Percentiles rank a stretch among this genome's conserved stretches.
Evolutionary conservation across 1,140 invertebrate species (phyloP).

Genomic region (Sitophilus oryzae): DNA sequence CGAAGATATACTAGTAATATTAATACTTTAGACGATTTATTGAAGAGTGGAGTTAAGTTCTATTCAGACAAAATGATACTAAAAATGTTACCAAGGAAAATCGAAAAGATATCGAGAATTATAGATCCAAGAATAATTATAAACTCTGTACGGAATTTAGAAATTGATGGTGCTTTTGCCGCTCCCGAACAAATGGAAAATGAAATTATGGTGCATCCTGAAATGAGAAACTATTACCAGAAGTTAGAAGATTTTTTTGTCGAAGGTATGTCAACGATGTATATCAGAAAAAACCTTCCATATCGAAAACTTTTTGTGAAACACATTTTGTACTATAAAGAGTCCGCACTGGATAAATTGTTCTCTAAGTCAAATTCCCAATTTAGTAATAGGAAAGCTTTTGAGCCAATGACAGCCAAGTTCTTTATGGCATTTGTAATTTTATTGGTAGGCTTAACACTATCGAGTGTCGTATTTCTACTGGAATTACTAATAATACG

Average conservation of each 20-base stretch:
- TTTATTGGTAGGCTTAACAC: no score
- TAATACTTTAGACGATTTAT: neutral
- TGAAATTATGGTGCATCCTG: neutral
- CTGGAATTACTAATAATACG: no score
- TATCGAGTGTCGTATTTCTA: no score
- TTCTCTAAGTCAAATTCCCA: no score
- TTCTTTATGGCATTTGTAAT: no score
- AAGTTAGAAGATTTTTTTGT: neutral
- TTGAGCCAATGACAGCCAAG: no score
- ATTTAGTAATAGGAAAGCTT: no score
- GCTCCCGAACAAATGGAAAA: neutral
- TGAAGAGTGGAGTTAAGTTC: neutral
- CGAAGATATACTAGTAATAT: neutral
- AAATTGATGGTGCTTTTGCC: neutral
- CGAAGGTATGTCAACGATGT: neutral
- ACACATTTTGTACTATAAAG: neutral
- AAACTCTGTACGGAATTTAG: neutral
- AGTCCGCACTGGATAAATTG: neutral
- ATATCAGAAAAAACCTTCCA: neutral
- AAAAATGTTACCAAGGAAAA: neutral
- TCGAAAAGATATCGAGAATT: neutral
- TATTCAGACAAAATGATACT: neutral
- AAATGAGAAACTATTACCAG: neutral
- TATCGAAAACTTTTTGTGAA: neutral
- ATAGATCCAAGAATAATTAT: neutral